Percentiles rank a stretch among this genome's conserved stretches.
Evolutionary conservation across 2,113 vertebrate species (phyloP).

Genomic region (Cyprinodon variegatus): DNA sequence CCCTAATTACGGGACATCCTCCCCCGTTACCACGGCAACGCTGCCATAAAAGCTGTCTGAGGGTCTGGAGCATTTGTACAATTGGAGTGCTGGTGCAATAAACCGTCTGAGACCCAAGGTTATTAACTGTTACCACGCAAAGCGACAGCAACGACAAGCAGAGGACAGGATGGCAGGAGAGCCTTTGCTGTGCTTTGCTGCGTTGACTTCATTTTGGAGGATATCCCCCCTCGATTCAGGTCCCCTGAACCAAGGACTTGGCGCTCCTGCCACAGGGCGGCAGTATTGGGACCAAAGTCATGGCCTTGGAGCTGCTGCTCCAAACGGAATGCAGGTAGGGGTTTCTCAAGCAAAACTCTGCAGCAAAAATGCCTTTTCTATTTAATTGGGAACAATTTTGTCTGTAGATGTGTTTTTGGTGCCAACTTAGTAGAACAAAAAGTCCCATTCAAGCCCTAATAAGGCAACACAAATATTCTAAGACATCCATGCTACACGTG

Average conservation of each 20-base stretch:
- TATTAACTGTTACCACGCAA: slow-evolving; percentile 84
- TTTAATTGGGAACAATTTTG: neutral
- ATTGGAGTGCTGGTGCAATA: slow-evolving; percentile 85
- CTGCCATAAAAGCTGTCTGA: slow-evolving; percentile 88
- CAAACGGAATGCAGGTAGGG: slow-evolving; percentile 62
- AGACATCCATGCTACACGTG: slow-evolving; percentile 67
- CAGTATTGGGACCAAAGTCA: slow-evolving; percentile 98
- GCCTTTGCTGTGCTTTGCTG: slow-evolving; percentile 37
- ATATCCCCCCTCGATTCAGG: slow-evolving; percentile 39
- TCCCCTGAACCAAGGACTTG: slow-evolving; percentile 5
- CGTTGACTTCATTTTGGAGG: slow-evolving; percentile 60
- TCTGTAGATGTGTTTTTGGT: slow-evolving; percentile 18
- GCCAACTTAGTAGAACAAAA: slow-evolving; percentile 42
- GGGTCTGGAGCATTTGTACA: slow-evolving; percentile 86
- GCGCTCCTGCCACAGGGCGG: slow-evolving; percentile 86
- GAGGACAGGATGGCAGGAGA: slow-evolving; percentile 54
- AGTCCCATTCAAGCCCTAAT: slow-evolving; percentile 63
- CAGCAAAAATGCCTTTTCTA: neutral
- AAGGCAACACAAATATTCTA: slow-evolving; percentile 71
- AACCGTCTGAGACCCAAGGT: slow-evolving; percentile 86
- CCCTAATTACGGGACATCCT: slow-evolving; percentile 95
- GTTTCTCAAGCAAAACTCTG: neutral
- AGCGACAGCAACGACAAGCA: slow-evolving; percentile 74
- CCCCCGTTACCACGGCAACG: slow-evolving; percentile 87
- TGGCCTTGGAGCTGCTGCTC: slow-evolving; percentile 82